Evolutionary conservation across 2,888 invertebrate species (phyloP).

Genomic region (Apoderus coryli): DNA sequence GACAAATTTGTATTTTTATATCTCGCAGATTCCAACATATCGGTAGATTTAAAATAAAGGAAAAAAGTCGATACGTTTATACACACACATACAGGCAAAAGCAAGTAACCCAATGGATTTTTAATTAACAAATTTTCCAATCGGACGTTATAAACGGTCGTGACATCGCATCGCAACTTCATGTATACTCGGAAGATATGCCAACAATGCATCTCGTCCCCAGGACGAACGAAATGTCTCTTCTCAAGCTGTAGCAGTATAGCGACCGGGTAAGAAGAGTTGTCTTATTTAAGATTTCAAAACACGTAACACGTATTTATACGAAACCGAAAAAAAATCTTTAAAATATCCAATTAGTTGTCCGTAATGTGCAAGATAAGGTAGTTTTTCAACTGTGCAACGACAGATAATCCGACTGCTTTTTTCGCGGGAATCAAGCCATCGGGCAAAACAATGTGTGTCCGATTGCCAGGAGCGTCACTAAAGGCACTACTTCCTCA

Average conservation of each 20-base stretch:
- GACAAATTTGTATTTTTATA: too few relatives aligned
- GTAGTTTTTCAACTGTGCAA: slow-evolving; percentile 26
- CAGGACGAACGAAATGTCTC: slow-evolving; percentile 21
- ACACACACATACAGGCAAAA: too few relatives aligned
- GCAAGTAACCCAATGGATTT: slow-evolving; percentile 9
- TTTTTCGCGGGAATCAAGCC: slow-evolving; percentile 30
- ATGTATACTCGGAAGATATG: slow-evolving; percentile 14
- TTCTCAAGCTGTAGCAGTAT: slow-evolving; percentile 20
- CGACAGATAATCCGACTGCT: slow-evolving; percentile 29
- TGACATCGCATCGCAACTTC: slow-evolving; percentile 14
- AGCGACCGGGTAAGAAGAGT: too few relatives aligned
- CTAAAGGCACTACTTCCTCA: too few relatives aligned
- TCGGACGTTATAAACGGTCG: slow-evolving; percentile 14
- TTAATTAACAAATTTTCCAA: slow-evolving; percentile 16
- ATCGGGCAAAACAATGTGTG: slow-evolving; percentile 29
- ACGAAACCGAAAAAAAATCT: slow-evolving; percentile 27
- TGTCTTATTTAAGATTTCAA: slow-evolving; percentile 25
- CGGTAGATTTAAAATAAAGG: too few relatives aligned
- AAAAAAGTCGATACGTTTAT: too few relatives aligned
- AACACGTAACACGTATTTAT: slow-evolving; percentile 28
- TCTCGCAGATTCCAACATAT: too few relatives aligned
- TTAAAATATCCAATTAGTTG: slow-evolving; percentile 30
- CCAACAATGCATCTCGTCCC: slow-evolving; percentile 17
- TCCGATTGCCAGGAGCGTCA: slow-evolving; percentile 27
- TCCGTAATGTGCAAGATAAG: slow-evolving; percentile 29